Percentiles rank a stretch among this genome's conserved stretches.
Evolutionary conservation across 2,797 vertebrate genomes (phyloP).

Genomic region (Buceros bicornis): DNA sequence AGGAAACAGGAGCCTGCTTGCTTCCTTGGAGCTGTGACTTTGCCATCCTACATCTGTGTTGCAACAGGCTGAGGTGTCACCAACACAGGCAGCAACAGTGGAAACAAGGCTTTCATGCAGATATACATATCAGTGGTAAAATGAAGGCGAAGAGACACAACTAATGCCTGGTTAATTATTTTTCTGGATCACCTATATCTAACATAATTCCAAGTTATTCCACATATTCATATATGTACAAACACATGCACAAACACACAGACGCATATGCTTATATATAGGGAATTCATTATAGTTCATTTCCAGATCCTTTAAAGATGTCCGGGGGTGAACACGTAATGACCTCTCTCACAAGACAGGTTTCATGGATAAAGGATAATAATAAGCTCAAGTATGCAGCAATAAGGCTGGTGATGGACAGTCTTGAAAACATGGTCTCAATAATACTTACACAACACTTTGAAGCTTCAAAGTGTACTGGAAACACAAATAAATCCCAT

Average conservation of each 20-base stretch:
- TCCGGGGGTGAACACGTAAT: not conserved
- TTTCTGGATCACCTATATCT: not conserved
- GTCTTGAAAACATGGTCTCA: not conserved
- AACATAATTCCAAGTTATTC: not conserved
- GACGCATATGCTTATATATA: too few species aligned
- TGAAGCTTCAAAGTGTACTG: not conserved
- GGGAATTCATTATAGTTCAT: not conserved
- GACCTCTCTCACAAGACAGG: fast-evolving
- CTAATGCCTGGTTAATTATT: not conserved
- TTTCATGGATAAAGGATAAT: not conserved
- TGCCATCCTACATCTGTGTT: not conserved
- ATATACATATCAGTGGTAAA: not conserved
- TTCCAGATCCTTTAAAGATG: not conserved
- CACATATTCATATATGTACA: not conserved
- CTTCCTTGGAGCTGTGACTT: not conserved
- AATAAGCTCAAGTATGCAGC: not conserved
- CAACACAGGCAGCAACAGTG: not conserved
- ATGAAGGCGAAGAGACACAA: not conserved
- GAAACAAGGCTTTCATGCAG: fast-evolving
- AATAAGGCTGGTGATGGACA: not conserved
- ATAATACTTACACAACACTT: not conserved
- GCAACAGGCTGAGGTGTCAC: not conserved
- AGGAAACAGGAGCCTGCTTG: not conserved
- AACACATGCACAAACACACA: fast-evolving
- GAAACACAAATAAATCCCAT: not conserved